phyloP scores from a whole-genome alignment of 64 coral and sea anemone genomes.

The Hydrozoanthus tunicans region DNA sequence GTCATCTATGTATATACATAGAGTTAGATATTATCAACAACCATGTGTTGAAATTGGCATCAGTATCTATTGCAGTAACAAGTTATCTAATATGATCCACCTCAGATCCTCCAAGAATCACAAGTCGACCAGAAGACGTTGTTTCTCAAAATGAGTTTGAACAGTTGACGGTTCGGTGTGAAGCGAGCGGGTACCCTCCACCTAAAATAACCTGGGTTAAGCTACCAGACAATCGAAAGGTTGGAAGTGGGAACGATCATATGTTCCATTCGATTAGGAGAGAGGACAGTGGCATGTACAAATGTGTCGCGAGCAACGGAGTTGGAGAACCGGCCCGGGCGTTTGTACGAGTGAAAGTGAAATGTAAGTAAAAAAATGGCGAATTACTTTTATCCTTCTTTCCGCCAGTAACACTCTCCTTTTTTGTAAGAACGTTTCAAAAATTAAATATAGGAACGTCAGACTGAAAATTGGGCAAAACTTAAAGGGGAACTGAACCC shows the following conservation, averaged over 20 bases:
- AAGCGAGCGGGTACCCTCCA: conserved; percentile 22
- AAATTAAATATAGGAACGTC: no score
- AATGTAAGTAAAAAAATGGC: conserved; percentile 30
- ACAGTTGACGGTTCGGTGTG: conserved; percentile 31
- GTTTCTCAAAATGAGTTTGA: conserved; percentile 11
- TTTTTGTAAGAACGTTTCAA: no score
- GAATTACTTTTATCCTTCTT: no score
- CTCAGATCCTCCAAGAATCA: conserved; percentile 37
- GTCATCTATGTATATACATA: no score
- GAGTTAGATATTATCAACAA: no score
- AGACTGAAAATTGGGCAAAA: no score
- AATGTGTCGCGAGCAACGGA: conserved; percentile 36
- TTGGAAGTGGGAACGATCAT: neutral
- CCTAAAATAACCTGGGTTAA: conserved; percentile 44
- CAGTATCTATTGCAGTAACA: neutral
- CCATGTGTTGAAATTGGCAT: no score
- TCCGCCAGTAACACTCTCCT: no score
- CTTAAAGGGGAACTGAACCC: no score
- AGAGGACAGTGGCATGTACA: conserved; percentile 9
- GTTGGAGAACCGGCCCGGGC: neutral
- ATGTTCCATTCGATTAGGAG: conserved; percentile 30
- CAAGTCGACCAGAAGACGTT: neutral
- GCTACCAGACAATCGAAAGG: conserved; percentile 1
- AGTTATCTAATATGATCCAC: neutral
- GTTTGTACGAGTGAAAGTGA: conserved; percentile 39